Conservation (phyloP, 2,113 vertebrate species). For the Galemys pyrenaicus region DNA sequence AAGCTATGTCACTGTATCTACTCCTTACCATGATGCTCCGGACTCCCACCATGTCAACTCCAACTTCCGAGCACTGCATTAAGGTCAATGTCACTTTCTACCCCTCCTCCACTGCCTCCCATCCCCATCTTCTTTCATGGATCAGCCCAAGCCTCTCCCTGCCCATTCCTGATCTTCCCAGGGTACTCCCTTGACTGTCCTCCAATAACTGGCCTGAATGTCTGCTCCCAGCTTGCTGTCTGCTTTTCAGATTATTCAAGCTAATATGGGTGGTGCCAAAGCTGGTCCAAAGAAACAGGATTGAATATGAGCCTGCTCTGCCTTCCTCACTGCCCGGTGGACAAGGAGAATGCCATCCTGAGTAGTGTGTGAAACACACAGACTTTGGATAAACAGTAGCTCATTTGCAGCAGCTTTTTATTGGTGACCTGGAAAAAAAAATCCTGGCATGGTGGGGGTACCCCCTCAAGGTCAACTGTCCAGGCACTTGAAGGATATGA, state of each 20-base stretch:
- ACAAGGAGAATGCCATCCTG: not conserved
- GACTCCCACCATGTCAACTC: not conserved
- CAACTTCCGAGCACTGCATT: not conserved
- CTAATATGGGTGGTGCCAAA: not conserved
- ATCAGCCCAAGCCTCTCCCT: not conserved
- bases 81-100: not conserved
- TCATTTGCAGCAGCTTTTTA: not conserved
- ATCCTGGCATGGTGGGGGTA: not conserved
- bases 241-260: not conserved
- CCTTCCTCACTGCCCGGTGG: not conserved
- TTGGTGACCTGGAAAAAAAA: not conserved
- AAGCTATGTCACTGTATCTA: not conserved
- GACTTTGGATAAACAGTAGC: not conserved
- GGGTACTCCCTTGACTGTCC: not conserved
- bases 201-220: rapidly evolving
- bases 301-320: not conserved
- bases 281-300: not conserved
- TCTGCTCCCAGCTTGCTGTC: not conserved
- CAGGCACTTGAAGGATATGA: not conserved
- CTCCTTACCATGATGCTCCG: not conserved
- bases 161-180: not conserved
- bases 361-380: not conserved
- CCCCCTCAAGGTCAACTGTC: not conserved
- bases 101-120: not conserved
- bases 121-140: not conserved